Evolutionary conservation across 2,888 invertebrate species (phyloP).

Genomic region (Scrobipalpa atriplicella): DNA sequence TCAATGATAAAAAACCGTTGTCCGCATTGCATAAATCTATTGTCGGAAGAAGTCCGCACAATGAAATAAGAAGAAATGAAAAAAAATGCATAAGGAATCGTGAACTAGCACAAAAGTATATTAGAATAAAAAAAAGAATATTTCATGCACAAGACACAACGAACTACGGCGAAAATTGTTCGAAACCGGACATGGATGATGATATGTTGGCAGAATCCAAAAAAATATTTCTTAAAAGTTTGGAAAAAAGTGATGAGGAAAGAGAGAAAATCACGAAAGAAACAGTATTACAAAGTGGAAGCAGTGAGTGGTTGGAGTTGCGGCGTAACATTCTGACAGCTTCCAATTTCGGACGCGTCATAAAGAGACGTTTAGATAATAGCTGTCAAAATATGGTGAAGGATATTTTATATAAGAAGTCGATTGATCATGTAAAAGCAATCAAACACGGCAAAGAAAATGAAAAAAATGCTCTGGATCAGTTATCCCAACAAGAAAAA

Average conservation of each 20-base stretch:
- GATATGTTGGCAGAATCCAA: constrained; percentile 10
- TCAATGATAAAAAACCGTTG: neutral
- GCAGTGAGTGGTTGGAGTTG: constrained; percentile 33
- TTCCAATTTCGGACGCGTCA: constrained; percentile 31
- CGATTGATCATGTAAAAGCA: constrained; percentile 26
- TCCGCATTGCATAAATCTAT: constrained; percentile 7
- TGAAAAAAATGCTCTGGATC: constrained; percentile 30
- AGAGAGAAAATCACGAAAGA: constrained; percentile 10
- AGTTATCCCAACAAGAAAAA: constrained; percentile 28
- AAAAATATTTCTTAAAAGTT: constrained; percentile 15
- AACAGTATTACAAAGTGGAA: constrained; percentile 29
- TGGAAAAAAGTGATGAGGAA: constrained; percentile 24
- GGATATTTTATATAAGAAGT: constrained; percentile 27
- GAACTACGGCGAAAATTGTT: constrained; percentile 14
- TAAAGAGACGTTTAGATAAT: constrained; percentile 27
- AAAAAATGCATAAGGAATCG: neutral
- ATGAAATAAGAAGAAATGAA: constrained; percentile 10
- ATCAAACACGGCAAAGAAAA: constrained; percentile 33
- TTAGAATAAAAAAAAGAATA: constrained; percentile 6
- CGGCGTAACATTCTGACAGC: constrained; percentile 31
- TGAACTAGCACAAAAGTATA: constrained; percentile 1
- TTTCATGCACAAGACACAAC: constrained; percentile 2
- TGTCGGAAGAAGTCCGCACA: constrained; percentile 11
- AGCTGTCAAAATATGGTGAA: constrained; percentile 30
- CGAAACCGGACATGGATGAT: constrained; percentile 8